These are phyloP conservation scores for Epinephelus lanceolatus DNA, from an alignment of 2,113 vertebrate species.

Conservation along the genomic window DNA sequence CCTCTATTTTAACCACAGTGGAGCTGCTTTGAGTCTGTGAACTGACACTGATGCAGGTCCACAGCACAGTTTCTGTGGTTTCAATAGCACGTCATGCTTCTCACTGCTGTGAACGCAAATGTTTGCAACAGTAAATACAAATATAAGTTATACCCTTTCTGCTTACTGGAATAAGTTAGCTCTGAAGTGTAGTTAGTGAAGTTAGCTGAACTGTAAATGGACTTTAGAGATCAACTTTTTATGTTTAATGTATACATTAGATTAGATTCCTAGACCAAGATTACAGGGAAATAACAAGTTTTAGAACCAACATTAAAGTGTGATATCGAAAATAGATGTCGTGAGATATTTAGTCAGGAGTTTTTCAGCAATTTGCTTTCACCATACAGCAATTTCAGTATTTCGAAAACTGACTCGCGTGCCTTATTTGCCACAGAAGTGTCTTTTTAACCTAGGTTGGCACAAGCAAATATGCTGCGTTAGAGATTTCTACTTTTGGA, in stretches of 20 bases:
- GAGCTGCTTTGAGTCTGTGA: background rate
- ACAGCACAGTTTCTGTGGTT: constrained; percentile 48
- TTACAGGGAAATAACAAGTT: no score
- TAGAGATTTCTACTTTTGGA: background rate
- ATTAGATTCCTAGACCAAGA: background rate
- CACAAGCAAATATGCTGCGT: background rate
- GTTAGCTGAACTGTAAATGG: background rate
- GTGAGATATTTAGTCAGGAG: background rate
- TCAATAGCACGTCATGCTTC: background rate
- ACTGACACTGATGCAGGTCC: background rate
- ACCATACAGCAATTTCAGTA: background rate
- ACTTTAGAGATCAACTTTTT: background rate
- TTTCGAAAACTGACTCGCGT: background rate
- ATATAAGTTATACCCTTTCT: background rate
- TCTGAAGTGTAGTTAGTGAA: background rate
- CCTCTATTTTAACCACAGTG: constrained; percentile 24
- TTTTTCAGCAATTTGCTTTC: background rate
- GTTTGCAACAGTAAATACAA: background rate
- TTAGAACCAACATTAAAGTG: no score
- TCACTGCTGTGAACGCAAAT: background rate
- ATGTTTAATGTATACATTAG: no score
- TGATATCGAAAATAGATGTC: background rate
- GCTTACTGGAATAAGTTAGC: background rate
- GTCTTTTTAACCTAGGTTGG: background rate
- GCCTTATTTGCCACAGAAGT: background rate